Evolutionary conservation across 2,797 vertebrate species (phyloP).

Genomic region (Notolabrus celidotus): DNA sequence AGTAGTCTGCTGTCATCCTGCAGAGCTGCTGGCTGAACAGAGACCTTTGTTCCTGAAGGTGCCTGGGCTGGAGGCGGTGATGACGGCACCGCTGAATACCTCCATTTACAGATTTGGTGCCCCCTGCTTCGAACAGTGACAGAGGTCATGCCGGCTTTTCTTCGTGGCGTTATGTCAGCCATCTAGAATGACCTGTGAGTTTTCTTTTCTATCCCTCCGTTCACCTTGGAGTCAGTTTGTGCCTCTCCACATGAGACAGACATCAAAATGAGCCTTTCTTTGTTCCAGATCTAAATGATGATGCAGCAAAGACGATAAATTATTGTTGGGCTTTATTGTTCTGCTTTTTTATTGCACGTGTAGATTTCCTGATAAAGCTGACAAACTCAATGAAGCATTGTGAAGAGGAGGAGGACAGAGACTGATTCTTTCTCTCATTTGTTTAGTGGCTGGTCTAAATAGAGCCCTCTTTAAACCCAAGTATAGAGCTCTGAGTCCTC

Average conservation of each 20-base stretch:
- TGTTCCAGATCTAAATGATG: too few species aligned
- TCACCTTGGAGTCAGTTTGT: neutral
- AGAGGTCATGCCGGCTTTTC: conserved; percentile 39
- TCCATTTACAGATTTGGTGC: conserved; percentile 64
- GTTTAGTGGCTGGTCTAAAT: conserved; percentile 45
- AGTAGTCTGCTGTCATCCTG: conserved; percentile 46
- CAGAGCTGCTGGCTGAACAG: conserved; percentile 47
- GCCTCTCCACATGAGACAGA: too few species aligned
- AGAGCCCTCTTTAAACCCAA: conserved; percentile 37
- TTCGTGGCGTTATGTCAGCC: conserved; percentile 41
- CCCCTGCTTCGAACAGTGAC: conserved; percentile 29
- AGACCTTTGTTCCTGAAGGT: conserved; percentile 66
- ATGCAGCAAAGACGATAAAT: too few species aligned
- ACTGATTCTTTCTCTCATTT: conserved; percentile 40
- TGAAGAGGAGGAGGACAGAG: conserved; percentile 25
- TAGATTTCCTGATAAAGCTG: neutral
- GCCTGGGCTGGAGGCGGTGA: conserved; percentile 51
- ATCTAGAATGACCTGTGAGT: conserved; percentile 17
- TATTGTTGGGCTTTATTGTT: too few species aligned
- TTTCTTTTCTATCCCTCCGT: neutral
- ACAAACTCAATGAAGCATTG: conserved; percentile 31
- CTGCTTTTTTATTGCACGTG: neutral
- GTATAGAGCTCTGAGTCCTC: conserved; percentile 34
- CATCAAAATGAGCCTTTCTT: neutral
- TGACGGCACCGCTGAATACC: conserved; percentile 69